Evolutionary conservation across 2,888 invertebrate species (phyloP).

Genomic region (Malthinus flaveolus): DNA sequence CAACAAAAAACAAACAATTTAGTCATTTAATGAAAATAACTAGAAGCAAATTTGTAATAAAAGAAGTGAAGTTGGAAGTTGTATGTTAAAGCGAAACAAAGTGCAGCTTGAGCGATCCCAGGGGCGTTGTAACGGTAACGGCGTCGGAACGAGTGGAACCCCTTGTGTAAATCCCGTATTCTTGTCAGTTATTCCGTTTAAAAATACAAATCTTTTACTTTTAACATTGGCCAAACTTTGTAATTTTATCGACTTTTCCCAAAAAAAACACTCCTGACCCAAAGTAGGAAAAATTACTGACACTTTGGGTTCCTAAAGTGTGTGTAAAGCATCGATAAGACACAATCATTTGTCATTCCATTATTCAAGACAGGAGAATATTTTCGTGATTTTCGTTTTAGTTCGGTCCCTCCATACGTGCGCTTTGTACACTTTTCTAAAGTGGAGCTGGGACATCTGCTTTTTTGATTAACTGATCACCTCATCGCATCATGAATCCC

Average conservation of each 20-base stretch:
- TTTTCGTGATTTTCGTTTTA: no score
- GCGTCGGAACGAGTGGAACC: slow-evolving; percentile 36
- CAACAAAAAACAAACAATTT: background rate
- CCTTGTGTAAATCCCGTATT: slow-evolving; percentile 21
- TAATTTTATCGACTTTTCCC: no score
- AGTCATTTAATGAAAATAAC: slow-evolving; percentile 30
- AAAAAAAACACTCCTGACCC: background rate
- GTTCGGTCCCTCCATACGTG: no score
- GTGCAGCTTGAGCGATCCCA: slow-evolving; percentile 43
- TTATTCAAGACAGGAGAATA: no score
- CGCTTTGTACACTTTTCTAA: no score
- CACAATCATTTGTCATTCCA: no score
- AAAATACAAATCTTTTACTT: slow-evolving; percentile 2
- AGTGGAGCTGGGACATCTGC: no score
- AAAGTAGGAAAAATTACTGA: background rate
- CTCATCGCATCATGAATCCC: no score
- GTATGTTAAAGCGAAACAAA: slow-evolving; percentile 45
- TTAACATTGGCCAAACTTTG: background rate
- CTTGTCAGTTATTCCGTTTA: slow-evolving; percentile 12
- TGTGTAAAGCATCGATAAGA: no score
- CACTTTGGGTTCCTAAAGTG: no score
- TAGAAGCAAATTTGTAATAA: slow-evolving; percentile 41
- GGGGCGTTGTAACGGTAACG: slow-evolving; percentile 40
- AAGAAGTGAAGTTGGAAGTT: slow-evolving; percentile 43
- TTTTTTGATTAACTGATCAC: no score